Base-by-base conservation (phyloP, 1,140 invertebrate species). In the Hypothenemus hampei region DNA sequence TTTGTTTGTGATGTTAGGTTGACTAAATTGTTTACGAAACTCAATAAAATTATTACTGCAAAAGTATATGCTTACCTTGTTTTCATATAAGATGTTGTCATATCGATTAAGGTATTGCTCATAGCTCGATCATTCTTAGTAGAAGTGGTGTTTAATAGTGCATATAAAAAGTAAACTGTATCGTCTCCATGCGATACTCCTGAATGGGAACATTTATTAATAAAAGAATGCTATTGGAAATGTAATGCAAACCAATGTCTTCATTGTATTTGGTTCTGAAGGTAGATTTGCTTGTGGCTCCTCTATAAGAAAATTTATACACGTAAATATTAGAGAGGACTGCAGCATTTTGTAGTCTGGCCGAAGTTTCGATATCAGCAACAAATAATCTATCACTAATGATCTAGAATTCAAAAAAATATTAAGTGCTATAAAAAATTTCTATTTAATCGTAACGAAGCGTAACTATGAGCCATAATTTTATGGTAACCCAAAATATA, bases 341-440 rank as follows among this genome's bases (percentile, higher is more conserved):
- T n/a, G 65, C 65, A 33, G 63, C 61, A 0, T 80, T 77, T 62
- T 83, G 80, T 16, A 78, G 58, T 58, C 72, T 71, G 0, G 78
- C 78, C 41, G 78, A 69, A 59, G 75, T 78, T 51, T 78, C 78
- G 0, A 78, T 74, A 29, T 78, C 76, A 1, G 67, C 68, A 0
- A 75, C 69, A 66, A 83, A 85, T 1, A 78, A 67, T 18, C 83
- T 68, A 64, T 86, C 82, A 1, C 80, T 71, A 0, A 81, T 65
- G 61, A 82, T 63, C 79, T 77, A 45, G 21, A 56, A 60, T 19
- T 45, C 3, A 7, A 45, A 45, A 26, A 8, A 24, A 45, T 23
- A 2, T 40, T 20, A 13, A 10, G 6, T 1, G 37, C 37, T 16
- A 11, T 37, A 16, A 11, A 31, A 31, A 16, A 37, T 16, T 37